Base-by-base conservation (phyloP, 1,140 invertebrate species). In the Danaus plexippus region DNA sequence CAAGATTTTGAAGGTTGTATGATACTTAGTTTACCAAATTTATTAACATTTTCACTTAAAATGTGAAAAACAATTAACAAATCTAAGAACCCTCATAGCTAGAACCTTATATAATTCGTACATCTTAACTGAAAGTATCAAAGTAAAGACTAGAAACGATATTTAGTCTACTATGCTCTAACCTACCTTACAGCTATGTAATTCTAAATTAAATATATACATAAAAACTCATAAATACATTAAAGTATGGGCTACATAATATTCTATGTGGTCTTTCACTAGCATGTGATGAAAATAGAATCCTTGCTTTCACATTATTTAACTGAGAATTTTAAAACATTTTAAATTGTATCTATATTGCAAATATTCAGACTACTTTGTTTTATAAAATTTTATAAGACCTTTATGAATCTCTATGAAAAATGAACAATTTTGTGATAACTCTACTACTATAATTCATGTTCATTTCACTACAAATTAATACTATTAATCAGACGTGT, bases 141-240 rank as follows among this genome's bases (percentile, higher is more conserved):
- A 58, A 43, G 47, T 51, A 63, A 55, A 59, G 61, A 63, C 61
- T 63, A 63, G 61, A 63, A 59, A 58, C 10, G 43, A 57, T 58
- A 57, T 52, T 55, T 61, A 12, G 44, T 56, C 45, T 47, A 59
- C 58, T 58, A 59, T 48, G 46, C 47, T 49, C 9, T 56, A 55
- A 32, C 7, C 22, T 32, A 32, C 1, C 22, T 32, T 57, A 45
- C 32, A 42, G 10, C 49, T 55, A 54, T 43, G 43, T 50, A 45
- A 40, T 48, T 15, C 58, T 45, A 50, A 48, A 11, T 48, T 12
- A 50, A 18, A 18, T 59, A 59, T 59, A n/a, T 59, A 59, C 57
- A 59, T 48, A 45, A 49, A 43, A 56, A 7, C 10, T 54, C 11
- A 54, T 59, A 45, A 59, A 59, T 54, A 59, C 43, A 50, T 40